These are phyloP conservation scores for Prolemur simus DNA, from an alignment of 2,113 vertebrate genomes.

Conservation along the genomic window DNA sequence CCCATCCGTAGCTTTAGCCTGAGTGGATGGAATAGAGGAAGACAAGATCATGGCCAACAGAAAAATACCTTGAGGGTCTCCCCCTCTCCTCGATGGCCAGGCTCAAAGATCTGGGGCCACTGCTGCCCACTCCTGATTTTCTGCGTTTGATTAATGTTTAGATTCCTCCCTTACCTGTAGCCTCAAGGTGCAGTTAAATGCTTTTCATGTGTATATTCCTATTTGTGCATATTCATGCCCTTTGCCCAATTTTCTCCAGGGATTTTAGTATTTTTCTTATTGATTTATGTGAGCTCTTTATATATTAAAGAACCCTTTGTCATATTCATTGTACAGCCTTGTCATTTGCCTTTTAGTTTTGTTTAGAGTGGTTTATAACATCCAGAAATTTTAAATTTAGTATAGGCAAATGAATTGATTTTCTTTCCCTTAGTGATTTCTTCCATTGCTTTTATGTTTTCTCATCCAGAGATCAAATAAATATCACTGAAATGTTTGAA, in stretches of 20 bases:
- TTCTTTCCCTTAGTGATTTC: conserved; percentile 68
- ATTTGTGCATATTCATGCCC: background rate
- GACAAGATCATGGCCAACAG: background rate
- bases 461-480: conserved; percentile 64
- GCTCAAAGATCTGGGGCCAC: background rate
- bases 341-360: conserved; percentile 64
- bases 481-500: conserved; percentile 47
- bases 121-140: background rate
- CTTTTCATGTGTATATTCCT: conserved; percentile 20
- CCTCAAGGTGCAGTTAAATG: background rate
- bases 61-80: background rate
- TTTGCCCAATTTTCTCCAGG: conserved; percentile 41
- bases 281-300: conserved; percentile 51
- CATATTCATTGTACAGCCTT: conserved; percentile 45
- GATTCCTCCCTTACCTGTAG: background rate
- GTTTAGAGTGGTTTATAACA: conserved; percentile 58
- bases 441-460: conserved; percentile 63
- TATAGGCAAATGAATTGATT: conserved; percentile 66
- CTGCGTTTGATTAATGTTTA: background rate
- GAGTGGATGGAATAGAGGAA: background rate
- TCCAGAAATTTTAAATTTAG: conserved; percentile 59
- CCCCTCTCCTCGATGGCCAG: background rate
- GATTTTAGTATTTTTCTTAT: conserved; percentile 60
- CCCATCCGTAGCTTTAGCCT: background rate
- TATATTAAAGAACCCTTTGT: conserved; percentile 59